Evolutionary conservation across 2,113 vertebrate genomes (phyloP).

Genomic region (Poecile atricapillus): DNA sequence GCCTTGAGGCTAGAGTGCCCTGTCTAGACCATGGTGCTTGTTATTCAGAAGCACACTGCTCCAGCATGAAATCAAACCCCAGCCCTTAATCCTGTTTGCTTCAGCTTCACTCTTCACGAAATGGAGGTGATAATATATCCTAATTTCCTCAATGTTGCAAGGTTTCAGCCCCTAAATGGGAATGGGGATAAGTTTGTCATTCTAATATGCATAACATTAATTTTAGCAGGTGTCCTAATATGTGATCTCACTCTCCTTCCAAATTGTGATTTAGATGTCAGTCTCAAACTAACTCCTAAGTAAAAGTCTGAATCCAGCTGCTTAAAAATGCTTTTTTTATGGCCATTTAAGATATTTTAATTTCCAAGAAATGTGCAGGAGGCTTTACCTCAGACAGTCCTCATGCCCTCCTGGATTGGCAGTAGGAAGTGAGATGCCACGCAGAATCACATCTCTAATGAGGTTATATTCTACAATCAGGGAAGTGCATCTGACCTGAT

Average conservation of each 20-base stretch:
- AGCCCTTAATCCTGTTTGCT: neutral
- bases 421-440: neutral
- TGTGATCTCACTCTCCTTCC: neutral
- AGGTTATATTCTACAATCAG: neutral
- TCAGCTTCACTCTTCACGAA: neutral
- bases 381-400: neutral
- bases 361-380: neutral
- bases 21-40: neutral
- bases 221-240: neutral
- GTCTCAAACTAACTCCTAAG: neutral
- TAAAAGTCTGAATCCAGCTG: neutral
- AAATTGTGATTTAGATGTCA: neutral
- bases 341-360: neutral
- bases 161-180: neutral
- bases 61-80: neutral
- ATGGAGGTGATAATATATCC: neutral
- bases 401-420: neutral
- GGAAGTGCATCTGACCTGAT: neutral
- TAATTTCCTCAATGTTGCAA: neutral
- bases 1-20: accelerated
- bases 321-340: neutral
- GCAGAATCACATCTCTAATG: neutral
- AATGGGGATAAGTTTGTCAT: neutral
- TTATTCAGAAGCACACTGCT: neutral
- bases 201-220: neutral